Evolutionary conservation across 1,140 invertebrate genomes (phyloP), one percentile per base, ranked within the genome.

Genomic region (Eueides isabella): DNA sequence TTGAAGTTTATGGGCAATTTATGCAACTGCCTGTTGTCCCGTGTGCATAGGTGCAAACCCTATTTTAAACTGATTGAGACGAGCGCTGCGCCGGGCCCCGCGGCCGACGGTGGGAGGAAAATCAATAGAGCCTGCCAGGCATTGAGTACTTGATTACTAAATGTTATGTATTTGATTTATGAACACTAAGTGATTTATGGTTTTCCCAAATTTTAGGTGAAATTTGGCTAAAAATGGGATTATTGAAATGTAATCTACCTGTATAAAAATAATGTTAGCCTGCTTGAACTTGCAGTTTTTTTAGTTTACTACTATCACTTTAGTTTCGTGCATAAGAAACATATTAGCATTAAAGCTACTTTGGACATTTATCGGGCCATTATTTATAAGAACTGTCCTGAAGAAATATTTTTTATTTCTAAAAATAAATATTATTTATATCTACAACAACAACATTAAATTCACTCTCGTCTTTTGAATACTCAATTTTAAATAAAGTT

Each of bases 81-180:
- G 26, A 26, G 33, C 9, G n/a, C 61, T n/a, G 26, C 61, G 67
- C 44, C 41, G 66, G 19, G 68, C 28, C 33, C 33, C 68, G 61
- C 61, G 48, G 23, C 19, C 9, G 30, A 6, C 23, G 33, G 68
- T 41, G 68, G 68, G 68, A 23, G 31, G 61, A 71, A 71, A 71
- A 71, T 71, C 68, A 71, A 71, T 71, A 71, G 48, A 55, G 61
- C 33, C 33, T 38, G 31, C 31, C 31, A 63, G 30, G 61, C 35
- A 71, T 44, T 41, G 33, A 63, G 55, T 35, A 63, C 61, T 29
- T 63, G 31, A 63, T 33, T 71, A 9, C 16, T 35, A 66, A 66
- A 23, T 33, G 64, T 65, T 65, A 14, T 63, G 29, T 63, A 33
- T 55, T 23, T 23, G 9, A 55, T 55, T 23, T 26, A 19, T 26